Conservation (phyloP, 2,113 vertebrate species). For the Rhodinocichla rosea region DNA sequence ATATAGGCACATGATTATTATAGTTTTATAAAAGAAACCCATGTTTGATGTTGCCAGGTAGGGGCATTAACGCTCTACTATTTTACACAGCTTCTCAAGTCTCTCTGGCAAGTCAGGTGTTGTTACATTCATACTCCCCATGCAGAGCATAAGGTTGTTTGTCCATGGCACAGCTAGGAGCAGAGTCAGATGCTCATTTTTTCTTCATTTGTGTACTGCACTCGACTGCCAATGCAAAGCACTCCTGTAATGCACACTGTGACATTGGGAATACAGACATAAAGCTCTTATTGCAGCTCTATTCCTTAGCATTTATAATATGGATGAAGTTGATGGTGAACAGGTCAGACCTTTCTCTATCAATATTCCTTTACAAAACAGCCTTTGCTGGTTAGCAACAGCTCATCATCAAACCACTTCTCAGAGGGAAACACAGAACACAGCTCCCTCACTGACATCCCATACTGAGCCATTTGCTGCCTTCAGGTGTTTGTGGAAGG, state of each 20-base stretch:
- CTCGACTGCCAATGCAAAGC: background rate
- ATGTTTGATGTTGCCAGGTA: background rate
- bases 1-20: background rate
- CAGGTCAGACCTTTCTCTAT: background rate
- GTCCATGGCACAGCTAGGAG: background rate
- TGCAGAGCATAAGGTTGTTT: background rate
- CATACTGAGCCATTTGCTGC: background rate
- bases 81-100: background rate
- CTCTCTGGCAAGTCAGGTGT: background rate
- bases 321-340: background rate
- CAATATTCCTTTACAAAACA: background rate
- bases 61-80: background rate
- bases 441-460: background rate
- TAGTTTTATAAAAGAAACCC: background rate
- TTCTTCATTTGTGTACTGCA: background rate
- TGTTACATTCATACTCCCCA: background rate
- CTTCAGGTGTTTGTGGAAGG: constrained; percentile 36
- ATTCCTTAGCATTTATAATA: background rate
- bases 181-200: background rate
- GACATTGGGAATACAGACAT: background rate
- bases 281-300: background rate
- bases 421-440: background rate
- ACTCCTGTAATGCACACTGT: background rate
- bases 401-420: background rate
- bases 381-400: background rate